These are phyloP conservation scores for Drosophila anomalata DNA, from an alignment of 2,888 invertebrate species.

Conservation along the genomic window DNA sequence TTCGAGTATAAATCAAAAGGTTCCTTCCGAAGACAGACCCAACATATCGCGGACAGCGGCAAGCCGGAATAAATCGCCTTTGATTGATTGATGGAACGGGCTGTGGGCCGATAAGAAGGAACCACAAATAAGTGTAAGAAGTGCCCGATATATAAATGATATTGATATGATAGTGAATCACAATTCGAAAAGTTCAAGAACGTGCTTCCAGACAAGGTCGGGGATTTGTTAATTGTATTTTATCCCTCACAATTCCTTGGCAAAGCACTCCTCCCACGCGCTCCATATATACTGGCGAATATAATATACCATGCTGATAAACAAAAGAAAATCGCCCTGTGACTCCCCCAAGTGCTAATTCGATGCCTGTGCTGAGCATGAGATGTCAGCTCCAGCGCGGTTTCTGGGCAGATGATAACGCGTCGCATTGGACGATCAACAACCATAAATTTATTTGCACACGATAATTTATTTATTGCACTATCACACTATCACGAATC, in stretches of 20 bases:
- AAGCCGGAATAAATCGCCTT: slow-evolving; percentile 55
- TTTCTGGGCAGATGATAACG: slow-evolving; percentile 54
- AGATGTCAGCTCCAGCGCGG: slow-evolving; percentile 9
- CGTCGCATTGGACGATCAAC: slow-evolving; percentile 40
- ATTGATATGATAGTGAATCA: slow-evolving; percentile 30
- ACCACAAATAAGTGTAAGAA: slow-evolving; percentile 59
- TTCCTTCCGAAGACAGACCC: slow-evolving; percentile 20
- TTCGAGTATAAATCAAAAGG: slow-evolving; percentile 19
- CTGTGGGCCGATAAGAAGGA: slow-evolving; percentile 38
- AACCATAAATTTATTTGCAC: slow-evolving; percentile 66
- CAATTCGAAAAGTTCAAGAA: slow-evolving; percentile 52
- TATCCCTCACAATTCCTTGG: neutral
- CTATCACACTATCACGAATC: slow-evolving; percentile 31
- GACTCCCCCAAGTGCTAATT: slow-evolving; percentile 60
- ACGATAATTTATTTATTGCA: slow-evolving; percentile 73
- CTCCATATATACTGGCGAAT: neutral
- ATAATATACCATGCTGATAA: slow-evolving; percentile 27
- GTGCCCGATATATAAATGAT: slow-evolving; percentile 44
- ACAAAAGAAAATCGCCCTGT: slow-evolving; percentile 22
- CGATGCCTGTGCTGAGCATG: slow-evolving; percentile 60
- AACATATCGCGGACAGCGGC: slow-evolving; percentile 28
- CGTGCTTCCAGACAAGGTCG: slow-evolving; percentile 19
- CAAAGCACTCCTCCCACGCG: neutral
- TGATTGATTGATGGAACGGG: slow-evolving; percentile 68
- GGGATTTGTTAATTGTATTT: neutral